These are phyloP conservation scores for Diorhabda elongata DNA, from an alignment of 1,140 invertebrate species.

Conservation along the genomic window DNA sequence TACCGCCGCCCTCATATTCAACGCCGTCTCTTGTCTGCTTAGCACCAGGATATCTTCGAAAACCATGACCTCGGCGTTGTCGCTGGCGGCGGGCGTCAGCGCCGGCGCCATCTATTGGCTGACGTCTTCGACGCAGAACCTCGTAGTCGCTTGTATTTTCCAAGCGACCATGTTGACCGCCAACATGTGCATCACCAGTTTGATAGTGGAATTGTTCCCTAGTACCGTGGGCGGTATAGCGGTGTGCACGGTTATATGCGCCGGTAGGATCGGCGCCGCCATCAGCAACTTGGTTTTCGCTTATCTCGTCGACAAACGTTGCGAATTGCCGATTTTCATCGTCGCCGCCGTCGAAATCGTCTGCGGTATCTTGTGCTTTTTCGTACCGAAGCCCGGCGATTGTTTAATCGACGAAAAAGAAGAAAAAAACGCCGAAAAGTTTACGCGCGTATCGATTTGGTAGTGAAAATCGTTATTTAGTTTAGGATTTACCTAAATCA, in stretches of 20 bases:
- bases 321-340: constrained; percentile 52
- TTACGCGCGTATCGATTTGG: no score
- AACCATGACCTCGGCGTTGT: constrained; percentile 47
- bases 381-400: background rate
- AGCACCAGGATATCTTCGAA: constrained; percentile 39
- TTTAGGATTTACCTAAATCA: no score
- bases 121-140: constrained; percentile 49
- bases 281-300: constrained; percentile 55
- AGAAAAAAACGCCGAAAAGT: no score
- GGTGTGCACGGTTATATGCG: constrained; percentile 50
- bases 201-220: constrained; percentile 56
- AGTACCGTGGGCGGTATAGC: constrained; percentile 52
- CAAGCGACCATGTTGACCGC: constrained; percentile 54
- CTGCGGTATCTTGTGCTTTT: constrained; percentile 36
- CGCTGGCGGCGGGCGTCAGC: constrained; percentile 50
- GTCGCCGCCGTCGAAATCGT: constrained; percentile 47
- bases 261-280: constrained; percentile 54
- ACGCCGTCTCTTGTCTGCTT: constrained; percentile 46
- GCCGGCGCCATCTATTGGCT: constrained; percentile 52
- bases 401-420: no score
- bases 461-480: no score
- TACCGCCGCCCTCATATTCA: constrained; percentile 48
- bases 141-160: constrained; percentile 54
- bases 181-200: constrained; percentile 54
- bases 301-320: constrained; percentile 51